phyloP scores from a whole-genome alignment of 2,888 invertebrate genomes.

The Steromphala cineraria region DNA sequence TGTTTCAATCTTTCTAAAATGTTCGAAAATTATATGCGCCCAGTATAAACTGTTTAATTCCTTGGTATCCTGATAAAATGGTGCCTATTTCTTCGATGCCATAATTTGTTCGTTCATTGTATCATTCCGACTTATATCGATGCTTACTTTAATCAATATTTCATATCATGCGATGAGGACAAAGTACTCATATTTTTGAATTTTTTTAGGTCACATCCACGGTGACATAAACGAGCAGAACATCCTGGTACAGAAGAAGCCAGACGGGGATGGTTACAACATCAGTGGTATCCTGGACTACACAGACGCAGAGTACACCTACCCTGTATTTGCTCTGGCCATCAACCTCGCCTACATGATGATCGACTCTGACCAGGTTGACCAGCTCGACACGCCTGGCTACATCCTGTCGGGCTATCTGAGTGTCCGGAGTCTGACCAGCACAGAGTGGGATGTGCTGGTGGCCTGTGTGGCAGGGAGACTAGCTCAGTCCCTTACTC shows the following conservation, averaged over 20 bases:
- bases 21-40: too few relatives aligned
- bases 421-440: conserved; percentile 80
- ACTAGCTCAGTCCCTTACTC: conserved; percentile 87
- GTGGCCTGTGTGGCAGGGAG: conserved; percentile 86
- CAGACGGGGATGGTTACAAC: conserved; percentile 76
- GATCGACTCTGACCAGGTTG: conserved; percentile 81
- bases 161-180: too few relatives aligned
- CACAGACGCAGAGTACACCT: conserved; percentile 85
- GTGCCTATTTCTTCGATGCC: too few relatives aligned
- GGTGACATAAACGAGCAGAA: conserved; percentile 95
- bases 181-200: too few relatives aligned
- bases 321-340: conserved; percentile 87
- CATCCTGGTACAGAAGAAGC: conserved; percentile 79
- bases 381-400: conserved; percentile 66
- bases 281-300: conserved; percentile 88
- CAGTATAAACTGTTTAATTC: too few relatives aligned
- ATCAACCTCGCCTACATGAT: conserved; percentile 88
- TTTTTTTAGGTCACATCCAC: conserved; percentile 85
- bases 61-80: too few relatives aligned
- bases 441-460: conserved; percentile 81
- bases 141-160: too few relatives aligned
- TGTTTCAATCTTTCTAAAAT: too few relatives aligned
- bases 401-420: conserved; percentile 87
- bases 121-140: too few relatives aligned
- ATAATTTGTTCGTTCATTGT: too few relatives aligned